Evolutionary conservation across 92 coral and sea anemone genomes (phyloP).

Genomic region (Palythoa grandiflora): DNA sequence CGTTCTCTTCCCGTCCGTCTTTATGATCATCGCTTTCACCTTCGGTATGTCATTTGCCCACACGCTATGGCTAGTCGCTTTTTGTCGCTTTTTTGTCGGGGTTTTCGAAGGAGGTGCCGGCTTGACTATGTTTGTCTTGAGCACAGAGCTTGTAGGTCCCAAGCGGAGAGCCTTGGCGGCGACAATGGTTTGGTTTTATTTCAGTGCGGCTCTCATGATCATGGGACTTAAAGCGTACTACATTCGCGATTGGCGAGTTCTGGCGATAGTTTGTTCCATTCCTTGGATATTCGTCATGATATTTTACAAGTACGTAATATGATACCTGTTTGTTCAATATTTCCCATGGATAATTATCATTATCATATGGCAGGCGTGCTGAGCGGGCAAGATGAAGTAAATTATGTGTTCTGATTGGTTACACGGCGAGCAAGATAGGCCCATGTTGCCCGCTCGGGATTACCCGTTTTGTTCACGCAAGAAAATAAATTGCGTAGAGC

Average conservation of each 20-base stretch:
- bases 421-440: too few species aligned
- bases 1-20: constrained; percentile 65
- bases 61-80: constrained; percentile 58
- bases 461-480: too few species aligned
- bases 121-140: constrained; percentile 67
- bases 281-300: constrained; percentile 73
- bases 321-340: too few species aligned
- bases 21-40: constrained; percentile 57
- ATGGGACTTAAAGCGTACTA: constrained; percentile 75
- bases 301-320: constrained; percentile 73
- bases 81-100: constrained; percentile 63
- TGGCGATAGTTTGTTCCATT: constrained; percentile 72
- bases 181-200: constrained; percentile 82
- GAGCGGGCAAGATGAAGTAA: too few species aligned
- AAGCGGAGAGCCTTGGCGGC: constrained; percentile 70
- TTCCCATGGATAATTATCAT: too few species aligned
- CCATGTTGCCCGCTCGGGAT: too few species aligned
- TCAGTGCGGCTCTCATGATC: constrained; percentile 63
- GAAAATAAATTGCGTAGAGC: too few species aligned
- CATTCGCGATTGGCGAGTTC: constrained; percentile 75
- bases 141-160: constrained; percentile 85
- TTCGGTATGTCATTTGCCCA: constrained; percentile 67
- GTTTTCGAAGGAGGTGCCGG: constrained; percentile 73
- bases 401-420: too few species aligned
- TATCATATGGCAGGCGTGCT: too few species aligned